phyloP scores from a whole-genome alignment of 2,113 vertebrate species.

The Salvelinus sp. region DNA sequence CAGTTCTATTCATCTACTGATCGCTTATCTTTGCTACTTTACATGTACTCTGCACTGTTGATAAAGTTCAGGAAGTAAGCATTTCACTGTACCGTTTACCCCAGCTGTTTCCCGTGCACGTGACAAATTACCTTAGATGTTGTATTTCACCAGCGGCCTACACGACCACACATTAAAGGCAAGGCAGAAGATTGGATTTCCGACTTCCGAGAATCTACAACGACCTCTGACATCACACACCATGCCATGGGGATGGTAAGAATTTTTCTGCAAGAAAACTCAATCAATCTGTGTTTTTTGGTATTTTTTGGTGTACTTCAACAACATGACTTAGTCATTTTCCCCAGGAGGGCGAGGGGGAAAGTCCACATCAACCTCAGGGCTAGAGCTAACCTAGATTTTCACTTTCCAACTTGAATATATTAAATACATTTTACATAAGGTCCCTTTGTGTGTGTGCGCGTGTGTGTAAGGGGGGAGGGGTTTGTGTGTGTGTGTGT shows the following conservation, averaged over 20 bases:
- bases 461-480: no score
- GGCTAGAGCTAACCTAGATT: slow-evolving; percentile 47
- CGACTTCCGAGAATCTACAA: slow-evolving; percentile 17
- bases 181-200: slow-evolving; percentile 33
- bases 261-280: slow-evolving; percentile 38
- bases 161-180: slow-evolving; percentile 9
- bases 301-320: slow-evolving; percentile 1
- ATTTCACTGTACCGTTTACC: no score
- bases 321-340: slow-evolving; percentile 7
- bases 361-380: slow-evolving; percentile 20
- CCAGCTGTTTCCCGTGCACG: no score
- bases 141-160: no score
- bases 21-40: no score
- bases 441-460: slow-evolving; percentile 7
- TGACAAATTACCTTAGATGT: no score
- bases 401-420: slow-evolving; percentile 30
- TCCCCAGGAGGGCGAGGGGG: slow-evolving; percentile 8
- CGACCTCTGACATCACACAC: slow-evolving; percentile 50
- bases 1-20: no score
- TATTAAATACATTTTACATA: slow-evolving; percentile 25
- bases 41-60: no score
- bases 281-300: slow-evolving; percentile 37
- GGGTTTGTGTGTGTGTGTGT: no score
- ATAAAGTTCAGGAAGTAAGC: no score
- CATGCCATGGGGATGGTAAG: slow-evolving; percentile 31